Evolutionary conservation across 2,113 vertebrate species (phyloP).

Genomic region (Leucosticte australis): DNA sequence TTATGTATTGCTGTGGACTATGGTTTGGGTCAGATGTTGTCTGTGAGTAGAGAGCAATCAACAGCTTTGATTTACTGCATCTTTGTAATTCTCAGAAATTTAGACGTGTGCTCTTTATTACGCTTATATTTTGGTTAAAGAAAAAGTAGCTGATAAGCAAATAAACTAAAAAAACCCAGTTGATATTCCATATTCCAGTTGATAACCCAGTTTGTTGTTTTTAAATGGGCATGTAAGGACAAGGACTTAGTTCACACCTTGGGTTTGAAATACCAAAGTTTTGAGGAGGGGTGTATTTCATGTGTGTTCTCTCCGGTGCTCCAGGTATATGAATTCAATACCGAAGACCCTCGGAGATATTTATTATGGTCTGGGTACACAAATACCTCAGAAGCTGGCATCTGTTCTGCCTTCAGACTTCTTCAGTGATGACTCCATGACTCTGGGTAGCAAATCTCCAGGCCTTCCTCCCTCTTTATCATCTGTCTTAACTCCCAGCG

Average conservation of each 20-base stretch:
- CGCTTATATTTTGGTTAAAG: accelerated
- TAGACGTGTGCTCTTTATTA: background rate
- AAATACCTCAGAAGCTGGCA: conserved; percentile 84
- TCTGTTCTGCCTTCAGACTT: conserved; percentile 87
- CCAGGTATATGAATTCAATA: conserved; percentile 82
- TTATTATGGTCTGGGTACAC: conserved; percentile 87
- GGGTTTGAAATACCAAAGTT: background rate
- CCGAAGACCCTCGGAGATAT: conserved; percentile 85
- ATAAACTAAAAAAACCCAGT: background rate
- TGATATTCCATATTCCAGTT: background rate
- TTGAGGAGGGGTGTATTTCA: background rate
- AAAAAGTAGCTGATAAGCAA: background rate
- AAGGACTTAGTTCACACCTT: background rate
- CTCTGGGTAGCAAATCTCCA: conserved; percentile 80
- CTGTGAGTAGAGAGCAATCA: background rate
- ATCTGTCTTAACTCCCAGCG: conserved; percentile 52
- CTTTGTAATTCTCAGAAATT: background rate
- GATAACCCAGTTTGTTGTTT: background rate
- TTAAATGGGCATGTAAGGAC: background rate
- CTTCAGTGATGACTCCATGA: conserved; percentile 90
- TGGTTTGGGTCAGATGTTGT: background rate
- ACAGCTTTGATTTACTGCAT: background rate
- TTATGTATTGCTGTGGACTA: background rate
- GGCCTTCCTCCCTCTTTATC: conserved; percentile 51
- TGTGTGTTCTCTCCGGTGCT: background rate